Conservation (phyloP, 2,888 invertebrate species). For the Agonopterix subpropinquella region DNA sequence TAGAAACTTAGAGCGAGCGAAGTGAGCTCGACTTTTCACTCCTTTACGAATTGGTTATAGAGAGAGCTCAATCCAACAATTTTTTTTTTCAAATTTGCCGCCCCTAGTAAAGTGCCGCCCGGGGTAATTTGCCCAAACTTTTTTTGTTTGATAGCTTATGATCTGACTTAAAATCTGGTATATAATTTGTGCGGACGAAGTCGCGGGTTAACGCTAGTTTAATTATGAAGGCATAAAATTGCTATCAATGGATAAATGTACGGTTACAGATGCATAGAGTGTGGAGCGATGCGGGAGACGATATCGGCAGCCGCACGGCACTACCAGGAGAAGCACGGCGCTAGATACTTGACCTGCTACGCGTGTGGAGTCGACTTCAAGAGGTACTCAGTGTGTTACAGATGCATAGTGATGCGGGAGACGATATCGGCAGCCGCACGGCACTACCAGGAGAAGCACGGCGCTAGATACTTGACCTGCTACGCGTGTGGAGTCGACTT, state of each 20-base stretch:
- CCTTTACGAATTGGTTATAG: too few species aligned
- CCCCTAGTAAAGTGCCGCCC: too few species aligned
- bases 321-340: slow-evolving; percentile 54
- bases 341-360: slow-evolving; percentile 48
- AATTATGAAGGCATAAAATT: too few species aligned
- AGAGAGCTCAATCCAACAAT: too few species aligned
- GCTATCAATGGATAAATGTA: not conserved
- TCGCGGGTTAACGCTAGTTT: too few species aligned
- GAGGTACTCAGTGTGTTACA: slow-evolving; percentile 37
- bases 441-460: slow-evolving; percentile 57
- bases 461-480: slow-evolving; percentile 48
- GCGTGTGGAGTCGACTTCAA: slow-evolving; percentile 57
- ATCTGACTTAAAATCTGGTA: too few species aligned
- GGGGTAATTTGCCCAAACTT: too few species aligned
- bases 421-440: slow-evolving; percentile 35
- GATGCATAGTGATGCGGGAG: slow-evolving; percentile 31
- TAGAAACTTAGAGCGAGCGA: too few species aligned
- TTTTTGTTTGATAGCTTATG: too few species aligned
- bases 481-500: slow-evolving; percentile 57
- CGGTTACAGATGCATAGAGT: slow-evolving; percentile 39
- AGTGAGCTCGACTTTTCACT: too few species aligned
- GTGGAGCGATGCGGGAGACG: slow-evolving; percentile 25
- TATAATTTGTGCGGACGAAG: too few species aligned
- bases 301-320: slow-evolving; percentile 41
- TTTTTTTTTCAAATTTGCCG: too few species aligned